Evolutionary conservation across 1,140 invertebrate genomes (phyloP), one percentile per base, ranked within the genome.

Genomic region (Saxidomus purpurata): DNA sequence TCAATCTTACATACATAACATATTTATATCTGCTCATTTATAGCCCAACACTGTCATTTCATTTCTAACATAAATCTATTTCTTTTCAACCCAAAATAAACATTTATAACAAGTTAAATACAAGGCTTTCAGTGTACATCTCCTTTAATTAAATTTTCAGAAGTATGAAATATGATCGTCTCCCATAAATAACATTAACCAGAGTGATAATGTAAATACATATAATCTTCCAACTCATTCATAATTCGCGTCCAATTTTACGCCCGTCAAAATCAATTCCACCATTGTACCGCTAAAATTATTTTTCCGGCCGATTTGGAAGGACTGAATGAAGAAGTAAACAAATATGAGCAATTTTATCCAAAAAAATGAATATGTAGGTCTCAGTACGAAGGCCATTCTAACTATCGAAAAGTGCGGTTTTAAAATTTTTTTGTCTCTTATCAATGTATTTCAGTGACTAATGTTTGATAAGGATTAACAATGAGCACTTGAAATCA

Each of bases 21-120:
- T n/a, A n/a, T n/a, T n/a, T n/a, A n/a, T n/a, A n/a, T n/a, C n/a
- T n/a, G n/a, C n/a, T n/a, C n/a, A n/a, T n/a, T n/a, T n/a, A n/a
- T n/a, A n/a, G n/a, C n/a, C 15, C 19, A 38, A 69, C 19, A 55
- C 31, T 11, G 31, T 36, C 43, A 77, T 36, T 25, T 52, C n/a
- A 13, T 61, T 43, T 47, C 47, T 67, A n/a, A 76, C 61, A 89
- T 85, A n/a, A 67, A 89, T 84, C 43, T 69, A 84, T 49, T 40
- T 69, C 47, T 52, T 80, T 81, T 67, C 67, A 89, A 67, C 83
- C 25, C 38, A 52, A 89, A 25, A 77, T n/a, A 55, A 38, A 77
- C 31, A 89, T 25, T 59, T 67, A 89, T 63, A 83, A 31, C 17
- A 25, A 49, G 17, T 49, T 38, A 61, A 3, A 63, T 43, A 43